Percentiles rank a stretch among this genome's conserved stretches.
Conservation (phyloP, 2,888 invertebrate genomes). For the Synanthedon andrenaeformis region DNA sequence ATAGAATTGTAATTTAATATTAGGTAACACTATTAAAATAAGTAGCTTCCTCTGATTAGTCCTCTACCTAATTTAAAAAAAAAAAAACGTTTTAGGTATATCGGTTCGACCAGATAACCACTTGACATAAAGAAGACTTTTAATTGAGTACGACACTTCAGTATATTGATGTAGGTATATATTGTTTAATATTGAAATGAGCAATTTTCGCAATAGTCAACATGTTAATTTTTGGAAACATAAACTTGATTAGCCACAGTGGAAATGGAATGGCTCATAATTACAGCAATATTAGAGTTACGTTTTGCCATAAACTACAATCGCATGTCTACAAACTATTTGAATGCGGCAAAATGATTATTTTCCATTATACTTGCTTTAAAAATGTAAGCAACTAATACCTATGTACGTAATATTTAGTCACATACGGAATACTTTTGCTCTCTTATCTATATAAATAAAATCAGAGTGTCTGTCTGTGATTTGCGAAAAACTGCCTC, state of each 20-base stretch:
- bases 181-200: not conserved
- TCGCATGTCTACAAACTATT: conserved; percentile 55
- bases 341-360: conserved; percentile 41
- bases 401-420: not conserved
- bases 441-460: too few species aligned
- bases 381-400: not conserved
- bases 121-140: too few species aligned
- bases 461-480: too few species aligned
- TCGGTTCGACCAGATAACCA: too few species aligned
- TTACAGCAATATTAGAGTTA: conserved; percentile 59
- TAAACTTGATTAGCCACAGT: conserved; percentile 47
- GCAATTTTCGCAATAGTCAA: not conserved
- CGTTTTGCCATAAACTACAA: conserved; percentile 47
- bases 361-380: conserved; percentile 12
- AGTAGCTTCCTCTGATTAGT: too few species aligned
- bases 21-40: too few species aligned
- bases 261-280: conserved; percentile 54
- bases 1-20: too few species aligned
- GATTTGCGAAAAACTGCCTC: too few species aligned
- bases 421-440: not conserved
- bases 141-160: too few species aligned
- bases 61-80: too few species aligned
- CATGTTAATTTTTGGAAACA: conserved; percentile 33
- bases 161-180: not conserved
- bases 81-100: too few species aligned